Percentiles rank a stretch among this genome's conserved stretches.
Conservation (phyloP, 2,113 vertebrate genomes). For the Stictonetta naevosa region DNA sequence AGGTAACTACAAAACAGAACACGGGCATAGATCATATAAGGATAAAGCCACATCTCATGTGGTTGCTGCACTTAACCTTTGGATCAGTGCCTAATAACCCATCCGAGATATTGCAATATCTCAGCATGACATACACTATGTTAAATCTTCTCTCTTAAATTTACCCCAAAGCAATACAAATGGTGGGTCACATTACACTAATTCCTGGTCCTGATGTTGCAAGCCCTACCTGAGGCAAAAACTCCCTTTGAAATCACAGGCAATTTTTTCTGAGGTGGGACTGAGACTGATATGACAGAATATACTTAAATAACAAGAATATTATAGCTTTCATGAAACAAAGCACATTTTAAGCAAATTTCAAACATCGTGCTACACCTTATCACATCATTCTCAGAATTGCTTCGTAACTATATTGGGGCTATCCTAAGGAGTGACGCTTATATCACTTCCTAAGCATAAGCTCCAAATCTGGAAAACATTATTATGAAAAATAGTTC, state of each 20-base stretch:
- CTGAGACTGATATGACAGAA: not conserved
- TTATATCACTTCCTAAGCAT: not conserved
- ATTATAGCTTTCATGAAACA: not conserved
- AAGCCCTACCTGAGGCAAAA: slow-evolving; percentile 64
- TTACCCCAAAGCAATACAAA: slow-evolving; percentile 72
- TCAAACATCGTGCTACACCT: not conserved
- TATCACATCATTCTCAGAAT: not conserved
- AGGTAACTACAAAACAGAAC: not conserved
- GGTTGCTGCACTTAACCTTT: slow-evolving; percentile 70
- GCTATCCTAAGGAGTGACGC: not conserved
- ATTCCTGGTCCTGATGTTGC: slow-evolving; percentile 67
- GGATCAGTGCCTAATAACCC: slow-evolving; percentile 67
- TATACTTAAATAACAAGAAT: not conserved
- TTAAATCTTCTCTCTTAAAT: slow-evolving; percentile 65
- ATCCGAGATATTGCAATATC: slow-evolving; percentile 72
- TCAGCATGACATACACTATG: slow-evolving; percentile 70
- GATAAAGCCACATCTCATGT: slow-evolving; percentile 68
- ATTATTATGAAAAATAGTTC: not conserved
- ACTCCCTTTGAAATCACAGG: slow-evolving; percentile 42
- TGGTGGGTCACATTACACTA: slow-evolving; percentile 73
- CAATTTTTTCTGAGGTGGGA: slow-evolving; percentile 10
- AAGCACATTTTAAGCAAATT: slow-evolving; percentile 7
- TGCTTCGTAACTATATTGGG: not conserved
- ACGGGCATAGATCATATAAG: slow-evolving; percentile 44
- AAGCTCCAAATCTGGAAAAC: not conserved